Base-by-base conservation (phyloP, 2,888 invertebrate species). In the Cataglyphis livida region DNA sequence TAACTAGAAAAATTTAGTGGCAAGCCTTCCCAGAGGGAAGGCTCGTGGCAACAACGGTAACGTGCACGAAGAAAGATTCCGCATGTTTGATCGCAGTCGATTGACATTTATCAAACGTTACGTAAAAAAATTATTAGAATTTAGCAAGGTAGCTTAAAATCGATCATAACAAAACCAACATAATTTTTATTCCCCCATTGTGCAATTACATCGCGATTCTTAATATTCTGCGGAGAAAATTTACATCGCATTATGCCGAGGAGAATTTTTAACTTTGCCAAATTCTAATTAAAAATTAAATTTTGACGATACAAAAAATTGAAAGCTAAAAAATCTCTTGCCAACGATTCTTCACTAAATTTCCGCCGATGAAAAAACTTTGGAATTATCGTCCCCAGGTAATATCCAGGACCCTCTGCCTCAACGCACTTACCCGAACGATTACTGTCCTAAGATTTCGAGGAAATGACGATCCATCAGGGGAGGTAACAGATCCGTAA, bases 1-100 rank as follows among this genome's bases (percentile, higher is more conserved):
- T 86, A 84, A 84, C 84, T 78, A 75, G 81, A 61, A 57, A 62
- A 82, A 82, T 82, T 84, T 62, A 84, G 75, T 41, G 73, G 41
- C 28, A 41, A 41, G 18, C 51, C n/a, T n/a, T n/a, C n/a, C 65
- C 65, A 15, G 44, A 64, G 71, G n/a, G 59, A 10, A 51, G 5
- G 1, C 59, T 25, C 81, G 41, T 35, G 76, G 21, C 21, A 61
- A 57, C 68, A 70, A 44, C 21, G 32, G 54, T 59, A 59, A n/a
- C 41, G 57, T 54, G 65, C 51, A 18, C 61, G 38, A n/a, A 32
- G 65, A 44, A 73, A 64, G 59, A 59, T 66, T 48, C 35, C 62
- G 74, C 76, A 54, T 54, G 71, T 65, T 32, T 32, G 25, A 64
- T 83, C 70, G 65, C 28, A 57, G 57, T 10, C 41, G 25, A 51